Percentiles rank a stretch among this genome's conserved stretches.
Evolutionary conservation across 2,888 invertebrate genomes (phyloP).

Genomic region (Platerodrilus igneus): DNA sequence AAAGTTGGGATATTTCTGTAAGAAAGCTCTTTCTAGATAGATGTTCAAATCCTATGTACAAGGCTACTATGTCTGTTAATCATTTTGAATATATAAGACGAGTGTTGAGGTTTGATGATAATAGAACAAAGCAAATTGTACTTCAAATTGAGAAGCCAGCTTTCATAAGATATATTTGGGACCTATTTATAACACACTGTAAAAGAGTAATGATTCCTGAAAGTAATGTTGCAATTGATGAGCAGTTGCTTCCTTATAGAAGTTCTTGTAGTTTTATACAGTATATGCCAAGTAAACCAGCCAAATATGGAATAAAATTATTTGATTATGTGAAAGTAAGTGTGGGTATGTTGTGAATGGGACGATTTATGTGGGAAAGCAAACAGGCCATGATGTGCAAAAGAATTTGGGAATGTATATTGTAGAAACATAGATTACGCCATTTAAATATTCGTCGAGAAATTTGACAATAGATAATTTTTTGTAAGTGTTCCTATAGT

Average conservation of each 20-base stretch:
- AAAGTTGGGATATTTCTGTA: slow-evolving; percentile 1
- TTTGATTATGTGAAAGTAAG: slow-evolving; percentile 6
- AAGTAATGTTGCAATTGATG: slow-evolving; percentile 4
- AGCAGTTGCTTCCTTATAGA: background rate
- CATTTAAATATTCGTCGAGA: too few species aligned
- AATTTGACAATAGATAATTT: too few species aligned
- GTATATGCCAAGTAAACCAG: too few species aligned
- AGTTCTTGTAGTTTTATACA: slow-evolving; percentile 3
- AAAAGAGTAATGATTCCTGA: too few species aligned
- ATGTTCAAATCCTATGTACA: slow-evolving; percentile 5
- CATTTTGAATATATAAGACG: slow-evolving; percentile 2
- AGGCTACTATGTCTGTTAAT: slow-evolving; percentile 3
- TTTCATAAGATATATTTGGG: background rate
- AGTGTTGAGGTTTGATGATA: background rate
- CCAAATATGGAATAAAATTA: slow-evolving; percentile 3
- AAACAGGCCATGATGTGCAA: slow-evolving; percentile 12
- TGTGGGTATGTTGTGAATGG: slow-evolving; percentile 6
- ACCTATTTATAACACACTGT: too few species aligned
- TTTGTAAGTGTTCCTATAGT: too few species aligned
- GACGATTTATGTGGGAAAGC: slow-evolving; percentile 1
- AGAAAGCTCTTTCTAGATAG: slow-evolving; percentile 1
- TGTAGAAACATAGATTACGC: too few species aligned
- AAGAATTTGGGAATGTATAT: slow-evolving; percentile 29
- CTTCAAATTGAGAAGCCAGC: slow-evolving; percentile 3
- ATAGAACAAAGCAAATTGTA: background rate